A percentile compares a stretch with the other conserved stretches of the same genome.
phyloP scores from a whole-genome alignment of 92 coral and sea anemone genomes.

The Meandrina meandrites region DNA sequence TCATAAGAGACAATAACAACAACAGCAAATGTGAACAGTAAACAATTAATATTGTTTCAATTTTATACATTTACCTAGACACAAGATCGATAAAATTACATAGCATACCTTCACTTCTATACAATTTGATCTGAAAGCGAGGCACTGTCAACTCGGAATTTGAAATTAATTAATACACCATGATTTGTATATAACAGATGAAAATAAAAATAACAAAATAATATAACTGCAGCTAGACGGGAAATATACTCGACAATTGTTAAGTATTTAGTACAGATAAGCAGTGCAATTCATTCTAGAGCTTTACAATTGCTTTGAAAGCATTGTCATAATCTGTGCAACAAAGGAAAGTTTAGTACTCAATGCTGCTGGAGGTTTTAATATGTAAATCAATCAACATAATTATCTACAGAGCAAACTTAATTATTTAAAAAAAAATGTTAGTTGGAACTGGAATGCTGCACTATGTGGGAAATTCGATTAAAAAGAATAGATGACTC shows the following conservation, averaged over 20 bases:
- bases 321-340: neutral
- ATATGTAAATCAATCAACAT: neutral
- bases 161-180: neutral
- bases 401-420: neutral
- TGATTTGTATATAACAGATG: neutral
- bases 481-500: neutral
- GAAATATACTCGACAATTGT: neutral
- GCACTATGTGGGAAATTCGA: neutral
- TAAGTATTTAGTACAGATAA: too few relatives aligned
- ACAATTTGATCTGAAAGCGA: neutral
- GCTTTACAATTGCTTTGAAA: neutral
- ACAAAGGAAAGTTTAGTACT: neutral
- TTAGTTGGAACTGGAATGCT: neutral
- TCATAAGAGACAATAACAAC: too few relatives aligned
- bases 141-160: constrained; percentile 3
- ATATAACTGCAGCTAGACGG: neutral
- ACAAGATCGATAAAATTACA: constrained; percentile 4
- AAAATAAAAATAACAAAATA: neutral
- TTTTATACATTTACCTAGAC: constrained; percentile 13
- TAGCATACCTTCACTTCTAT: neutral
- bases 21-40: neutral
- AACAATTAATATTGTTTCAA: constrained; percentile 24
- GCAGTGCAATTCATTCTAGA: neutral
- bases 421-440: too few relatives aligned
- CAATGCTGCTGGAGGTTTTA: neutral